Conservation (phyloP, 2,113 vertebrate species). For the Istiophorus platypterus region DNA sequence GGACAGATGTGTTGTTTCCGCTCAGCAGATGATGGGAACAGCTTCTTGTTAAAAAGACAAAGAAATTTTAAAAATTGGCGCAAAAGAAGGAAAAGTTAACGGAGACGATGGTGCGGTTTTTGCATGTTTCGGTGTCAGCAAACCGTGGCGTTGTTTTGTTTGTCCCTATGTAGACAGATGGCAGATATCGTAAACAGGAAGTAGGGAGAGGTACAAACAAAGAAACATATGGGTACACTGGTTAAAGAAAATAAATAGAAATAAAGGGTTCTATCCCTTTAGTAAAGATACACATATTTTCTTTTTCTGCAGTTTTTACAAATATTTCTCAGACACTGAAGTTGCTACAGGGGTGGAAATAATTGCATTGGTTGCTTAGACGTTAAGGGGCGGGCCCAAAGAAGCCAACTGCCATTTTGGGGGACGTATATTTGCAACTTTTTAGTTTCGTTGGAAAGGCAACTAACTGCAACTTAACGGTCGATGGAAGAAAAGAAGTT, state of each 20-base stretch:
- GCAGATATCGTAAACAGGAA: constrained; percentile 1
- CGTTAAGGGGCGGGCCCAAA: neutral
- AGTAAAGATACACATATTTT: neutral
- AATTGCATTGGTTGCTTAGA: neutral
- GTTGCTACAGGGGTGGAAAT: neutral
- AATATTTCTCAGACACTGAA: constrained; percentile 8
- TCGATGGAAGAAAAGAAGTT: neutral
- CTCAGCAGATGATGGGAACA: neutral
- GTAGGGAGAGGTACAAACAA: constrained; percentile 15
- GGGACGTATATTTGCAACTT: constrained; percentile 15
- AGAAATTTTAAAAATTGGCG: no score
- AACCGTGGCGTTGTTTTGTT: constrained; percentile 2
- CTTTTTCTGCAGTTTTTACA: neutral
- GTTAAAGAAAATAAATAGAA: no score
- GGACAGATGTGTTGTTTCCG: neutral
- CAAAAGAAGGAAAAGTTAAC: no score
- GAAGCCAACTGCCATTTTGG: neutral
- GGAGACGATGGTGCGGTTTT: neutral
- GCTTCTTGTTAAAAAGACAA: neutral
- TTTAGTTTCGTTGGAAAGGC: neutral
- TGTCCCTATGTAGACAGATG: constrained; percentile 7
- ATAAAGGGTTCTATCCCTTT: neutral
- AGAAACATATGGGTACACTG: constrained; percentile 11
- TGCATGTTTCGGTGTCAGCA: constrained; percentile 1
- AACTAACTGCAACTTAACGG: neutral